Conservation (phyloP, 2,113 vertebrate genomes). For the Vidua macroura region DNA sequence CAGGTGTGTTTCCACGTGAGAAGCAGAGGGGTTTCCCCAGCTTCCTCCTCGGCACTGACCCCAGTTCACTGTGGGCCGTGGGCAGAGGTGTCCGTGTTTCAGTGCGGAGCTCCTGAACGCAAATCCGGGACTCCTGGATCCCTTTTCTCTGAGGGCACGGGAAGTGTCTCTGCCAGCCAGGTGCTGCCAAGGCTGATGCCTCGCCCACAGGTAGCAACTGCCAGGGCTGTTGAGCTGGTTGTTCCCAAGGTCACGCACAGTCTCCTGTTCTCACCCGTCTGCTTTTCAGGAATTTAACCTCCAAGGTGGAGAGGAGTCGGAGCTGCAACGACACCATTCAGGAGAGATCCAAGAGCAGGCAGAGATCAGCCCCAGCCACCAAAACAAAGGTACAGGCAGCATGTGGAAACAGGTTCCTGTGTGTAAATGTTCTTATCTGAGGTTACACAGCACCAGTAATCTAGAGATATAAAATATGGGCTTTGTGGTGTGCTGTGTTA, state of each 20-base stretch:
- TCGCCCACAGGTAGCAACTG: neutral
- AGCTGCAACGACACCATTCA: conserved; percentile 86
- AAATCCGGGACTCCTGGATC: neutral
- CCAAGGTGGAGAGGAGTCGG: conserved; percentile 82
- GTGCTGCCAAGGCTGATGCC: neutral
- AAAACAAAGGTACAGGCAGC: conserved; percentile 69
- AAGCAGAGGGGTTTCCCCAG: neutral
- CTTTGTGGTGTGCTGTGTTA: neutral
- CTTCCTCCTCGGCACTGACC: neutral
- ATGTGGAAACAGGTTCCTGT: neutral
- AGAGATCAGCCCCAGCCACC: conserved; percentile 59
- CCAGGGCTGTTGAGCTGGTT: neutral
- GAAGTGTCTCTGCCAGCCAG: neutral
- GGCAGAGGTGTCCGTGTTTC: neutral
- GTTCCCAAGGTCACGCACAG: neutral
- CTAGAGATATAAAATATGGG: neutral
- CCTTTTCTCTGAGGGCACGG: neutral
- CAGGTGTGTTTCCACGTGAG: neutral
- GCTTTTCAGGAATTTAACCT: conserved; percentile 73
- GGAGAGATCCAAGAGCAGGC: conserved; percentile 79
- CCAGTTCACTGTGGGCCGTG: rapidly evolving
- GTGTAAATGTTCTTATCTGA: neutral
- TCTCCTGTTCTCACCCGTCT: neutral
- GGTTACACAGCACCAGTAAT: neutral
- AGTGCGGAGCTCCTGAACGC: rapidly evolving